These are phyloP conservation scores for Harpalus rubripes DNA, from an alignment of 2,888 invertebrate species.

Conservation along the genomic window DNA sequence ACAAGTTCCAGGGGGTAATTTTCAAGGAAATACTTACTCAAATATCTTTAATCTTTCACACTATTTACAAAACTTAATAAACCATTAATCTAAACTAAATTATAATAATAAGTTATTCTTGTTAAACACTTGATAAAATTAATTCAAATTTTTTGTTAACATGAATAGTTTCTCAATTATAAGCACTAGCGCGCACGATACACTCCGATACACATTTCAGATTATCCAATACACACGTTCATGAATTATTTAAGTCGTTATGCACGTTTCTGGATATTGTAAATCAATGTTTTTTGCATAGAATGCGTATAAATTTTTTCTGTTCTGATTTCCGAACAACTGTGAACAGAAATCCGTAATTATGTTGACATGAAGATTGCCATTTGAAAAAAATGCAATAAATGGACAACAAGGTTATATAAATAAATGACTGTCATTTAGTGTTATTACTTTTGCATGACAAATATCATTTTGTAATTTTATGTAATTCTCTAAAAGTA, in stretches of 20 bases:
- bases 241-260: constrained; percentile 48
- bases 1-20: neutral
- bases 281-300: constrained; percentile 39
- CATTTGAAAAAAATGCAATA: neutral
- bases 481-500: neutral
- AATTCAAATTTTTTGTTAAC: constrained; percentile 35
- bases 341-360: neutral
- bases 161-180: constrained; percentile 36
- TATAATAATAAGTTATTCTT: constrained; percentile 15
- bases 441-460: constrained; percentile 12
- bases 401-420: neutral
- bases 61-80: constrained; percentile 9
- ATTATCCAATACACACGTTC: constrained; percentile 25
- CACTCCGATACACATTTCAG: constrained; percentile 15
- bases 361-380: neutral
- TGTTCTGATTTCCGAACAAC: neutral
- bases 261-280: constrained; percentile 30
- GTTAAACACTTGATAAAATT: constrained; percentile 27
- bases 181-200: constrained; percentile 23
- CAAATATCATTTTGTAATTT: neutral
- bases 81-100: constrained; percentile 6
- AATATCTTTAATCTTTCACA: constrained; percentile 21
- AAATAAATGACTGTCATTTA: constrained; percentile 10
- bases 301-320: constrained; percentile 18
- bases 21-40: constrained; percentile 20